phyloP scores from a whole-genome alignment of 23 tunicate genomes.

The Ascidia mentula region DNA sequence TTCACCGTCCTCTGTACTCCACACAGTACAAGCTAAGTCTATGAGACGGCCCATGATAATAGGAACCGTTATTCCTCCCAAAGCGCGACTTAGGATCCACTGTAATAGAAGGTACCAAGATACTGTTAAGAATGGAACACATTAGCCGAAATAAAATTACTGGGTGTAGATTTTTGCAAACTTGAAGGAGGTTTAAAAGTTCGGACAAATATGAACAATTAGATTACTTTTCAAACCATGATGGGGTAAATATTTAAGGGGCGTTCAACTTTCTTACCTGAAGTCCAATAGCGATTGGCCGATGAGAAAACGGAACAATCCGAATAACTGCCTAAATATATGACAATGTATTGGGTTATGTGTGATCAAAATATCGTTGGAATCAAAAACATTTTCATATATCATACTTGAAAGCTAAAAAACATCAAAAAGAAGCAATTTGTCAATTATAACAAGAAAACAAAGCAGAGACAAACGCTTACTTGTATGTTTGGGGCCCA shows the following conservation, averaged over 20 bases:
- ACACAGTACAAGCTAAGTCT: conserved; percentile 60
- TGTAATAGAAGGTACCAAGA: no score
- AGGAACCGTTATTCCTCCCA: conserved; percentile 67
- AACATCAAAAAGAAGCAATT: no score
- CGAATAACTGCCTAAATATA: conserved; percentile 25
- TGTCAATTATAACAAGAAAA: no score
- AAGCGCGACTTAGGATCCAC: conserved; percentile 56
- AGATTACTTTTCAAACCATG: neutral
- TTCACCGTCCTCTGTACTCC: conserved; percentile 24
- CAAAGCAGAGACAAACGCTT: no score
- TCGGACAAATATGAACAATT: neutral
- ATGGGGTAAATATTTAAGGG: neutral
- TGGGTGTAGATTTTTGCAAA: no score
- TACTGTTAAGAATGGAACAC: no score
- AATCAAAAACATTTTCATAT: no score
- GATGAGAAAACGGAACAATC: conserved; percentile 47
- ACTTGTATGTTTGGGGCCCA: conserved; percentile 65
- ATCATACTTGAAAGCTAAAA: no score
- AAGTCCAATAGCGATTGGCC: conserved; percentile 53
- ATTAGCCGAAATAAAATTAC: no score
- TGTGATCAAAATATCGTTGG: no score
- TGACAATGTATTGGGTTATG: no score
- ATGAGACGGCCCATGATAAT: conserved; percentile 48
- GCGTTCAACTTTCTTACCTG: conserved; percentile 20
- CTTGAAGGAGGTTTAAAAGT: no score